phyloP scores from a whole-genome alignment of 2,113 vertebrate genomes.

The Lucifuga dentata region DNA sequence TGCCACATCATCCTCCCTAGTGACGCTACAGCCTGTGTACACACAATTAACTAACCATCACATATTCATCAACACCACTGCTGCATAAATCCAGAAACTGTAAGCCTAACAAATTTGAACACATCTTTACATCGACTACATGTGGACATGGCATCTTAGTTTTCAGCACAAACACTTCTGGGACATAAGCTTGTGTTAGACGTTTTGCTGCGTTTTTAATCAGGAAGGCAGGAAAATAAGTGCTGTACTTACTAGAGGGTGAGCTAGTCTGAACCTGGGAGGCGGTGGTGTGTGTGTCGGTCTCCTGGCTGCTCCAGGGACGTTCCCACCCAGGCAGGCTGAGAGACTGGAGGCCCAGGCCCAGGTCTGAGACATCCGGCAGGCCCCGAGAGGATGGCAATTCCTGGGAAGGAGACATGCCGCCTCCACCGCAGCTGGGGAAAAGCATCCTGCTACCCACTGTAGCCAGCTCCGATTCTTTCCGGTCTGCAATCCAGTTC shows the following conservation, averaged over 20 bases:
- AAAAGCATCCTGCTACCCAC: slow-evolving; percentile 96
- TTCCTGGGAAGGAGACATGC: slow-evolving; percentile 83
- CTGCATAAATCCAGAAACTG: slow-evolving; percentile 1
- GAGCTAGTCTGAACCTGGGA: slow-evolving; percentile 87
- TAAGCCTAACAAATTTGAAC: too few relatives aligned
- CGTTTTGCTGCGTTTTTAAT: neutral
- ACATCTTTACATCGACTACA: neutral
- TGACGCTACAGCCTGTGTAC: slow-evolving; percentile 56
- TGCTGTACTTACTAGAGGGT: slow-evolving; percentile 93
- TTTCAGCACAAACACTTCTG: neutral
- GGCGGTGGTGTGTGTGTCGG: slow-evolving; percentile 77
- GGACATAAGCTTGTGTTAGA: neutral
- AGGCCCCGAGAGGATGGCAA: slow-evolving; percentile 87
- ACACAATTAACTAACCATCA: slow-evolving; percentile 31
- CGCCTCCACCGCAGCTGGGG: slow-evolving; percentile 82
- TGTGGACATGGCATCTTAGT: neutral
- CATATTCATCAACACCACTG: slow-evolving; percentile 28
- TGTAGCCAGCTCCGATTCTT: slow-evolving; percentile 89
- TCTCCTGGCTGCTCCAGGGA: slow-evolving; percentile 96
- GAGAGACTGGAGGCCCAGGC: slow-evolving; percentile 97
- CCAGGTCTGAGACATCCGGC: slow-evolving; percentile 91
- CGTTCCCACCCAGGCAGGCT: slow-evolving; percentile 95
- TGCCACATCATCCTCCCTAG: slow-evolving; percentile 78
- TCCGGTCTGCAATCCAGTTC: slow-evolving; percentile 83
- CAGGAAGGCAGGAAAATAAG: too few relatives aligned